Conservation (phyloP, 1,140 invertebrate genomes). For the Cecropterus lyciades region DNA sequence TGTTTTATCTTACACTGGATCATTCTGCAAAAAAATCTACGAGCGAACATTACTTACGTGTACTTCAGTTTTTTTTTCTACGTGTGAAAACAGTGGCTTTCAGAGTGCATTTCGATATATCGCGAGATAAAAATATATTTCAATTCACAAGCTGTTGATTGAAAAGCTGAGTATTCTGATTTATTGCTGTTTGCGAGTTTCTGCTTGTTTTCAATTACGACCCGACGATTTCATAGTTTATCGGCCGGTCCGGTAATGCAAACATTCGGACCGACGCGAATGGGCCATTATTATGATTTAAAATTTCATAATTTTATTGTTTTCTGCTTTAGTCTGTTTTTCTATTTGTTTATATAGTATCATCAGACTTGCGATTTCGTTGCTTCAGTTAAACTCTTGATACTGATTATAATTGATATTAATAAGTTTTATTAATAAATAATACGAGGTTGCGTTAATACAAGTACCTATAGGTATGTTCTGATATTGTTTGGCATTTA, state of each 20-base stretch:
- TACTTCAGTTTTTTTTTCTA: neutral
- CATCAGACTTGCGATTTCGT: neutral
- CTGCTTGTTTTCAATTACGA: constrained; percentile 35
- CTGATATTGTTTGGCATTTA: too few species aligned
- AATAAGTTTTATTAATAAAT: too few species aligned
- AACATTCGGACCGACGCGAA: constrained; percentile 15
- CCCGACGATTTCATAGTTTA: constrained; percentile 29
- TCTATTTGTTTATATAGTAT: neutral
- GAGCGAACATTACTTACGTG: too few species aligned
- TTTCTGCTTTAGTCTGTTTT: neutral
- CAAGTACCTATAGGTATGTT: too few species aligned
- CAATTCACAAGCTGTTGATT: constrained; percentile 28
- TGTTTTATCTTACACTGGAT: too few species aligned
- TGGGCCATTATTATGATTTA: constrained; percentile 25
- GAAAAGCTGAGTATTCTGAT: constrained; percentile 29
- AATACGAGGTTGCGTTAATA: too few species aligned
- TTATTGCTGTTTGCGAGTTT: constrained; percentile 31
- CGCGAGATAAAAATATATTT: constrained; percentile 30
- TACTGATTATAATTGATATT: too few species aligned
- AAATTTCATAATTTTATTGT: constrained; percentile 18
- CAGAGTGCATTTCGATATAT: constrained; percentile 19
- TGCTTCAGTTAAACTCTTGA: too few species aligned
- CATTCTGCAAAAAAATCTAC: too few species aligned
- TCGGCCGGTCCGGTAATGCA: constrained; percentile 16
- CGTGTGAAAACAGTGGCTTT: constrained; percentile 10